phyloP scores from a whole-genome alignment of 2,113 vertebrate genomes.

The Shinisaurus crocodilurus region DNA sequence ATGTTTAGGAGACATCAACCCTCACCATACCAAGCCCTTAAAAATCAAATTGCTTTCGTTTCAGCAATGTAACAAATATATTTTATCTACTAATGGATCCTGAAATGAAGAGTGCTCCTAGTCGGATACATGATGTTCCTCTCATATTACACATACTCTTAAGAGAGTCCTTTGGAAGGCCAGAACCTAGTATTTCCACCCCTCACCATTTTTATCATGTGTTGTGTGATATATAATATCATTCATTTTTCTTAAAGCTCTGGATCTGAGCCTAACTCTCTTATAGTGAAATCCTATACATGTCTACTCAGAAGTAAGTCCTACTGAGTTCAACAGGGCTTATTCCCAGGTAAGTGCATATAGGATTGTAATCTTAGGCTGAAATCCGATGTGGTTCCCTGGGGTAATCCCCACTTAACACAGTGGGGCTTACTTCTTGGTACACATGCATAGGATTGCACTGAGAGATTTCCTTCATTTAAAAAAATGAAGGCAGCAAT shows the following conservation, averaged over 20 bases:
- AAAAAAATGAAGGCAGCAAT: neutral
- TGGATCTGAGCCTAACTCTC: neutral
- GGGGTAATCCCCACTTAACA: neutral
- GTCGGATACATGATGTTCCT: neutral
- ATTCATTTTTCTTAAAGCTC: neutral
- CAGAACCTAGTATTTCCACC: neutral
- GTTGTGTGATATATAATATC: neutral
- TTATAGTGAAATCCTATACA: neutral
- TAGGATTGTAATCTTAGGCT: neutral
- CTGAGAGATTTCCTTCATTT: neutral
- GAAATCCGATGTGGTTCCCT: neutral
- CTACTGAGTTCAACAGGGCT: no score
- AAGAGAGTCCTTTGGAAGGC: neutral
- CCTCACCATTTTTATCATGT: neutral
- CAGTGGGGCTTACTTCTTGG: neutral
- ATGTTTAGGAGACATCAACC: neutral
- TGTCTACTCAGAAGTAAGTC: no score
- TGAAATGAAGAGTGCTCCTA: constrained; percentile 21
- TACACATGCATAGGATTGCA: neutral
- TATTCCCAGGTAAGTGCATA: no score
- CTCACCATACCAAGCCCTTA: neutral
- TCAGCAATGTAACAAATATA: neutral
- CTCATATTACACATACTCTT: constrained; percentile 25
- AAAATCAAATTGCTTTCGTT: neutral
- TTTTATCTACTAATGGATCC: no score